Evolutionary conservation across 2,888 invertebrate species (phyloP).

Genomic region (Eupithecia insigniata): DNA sequence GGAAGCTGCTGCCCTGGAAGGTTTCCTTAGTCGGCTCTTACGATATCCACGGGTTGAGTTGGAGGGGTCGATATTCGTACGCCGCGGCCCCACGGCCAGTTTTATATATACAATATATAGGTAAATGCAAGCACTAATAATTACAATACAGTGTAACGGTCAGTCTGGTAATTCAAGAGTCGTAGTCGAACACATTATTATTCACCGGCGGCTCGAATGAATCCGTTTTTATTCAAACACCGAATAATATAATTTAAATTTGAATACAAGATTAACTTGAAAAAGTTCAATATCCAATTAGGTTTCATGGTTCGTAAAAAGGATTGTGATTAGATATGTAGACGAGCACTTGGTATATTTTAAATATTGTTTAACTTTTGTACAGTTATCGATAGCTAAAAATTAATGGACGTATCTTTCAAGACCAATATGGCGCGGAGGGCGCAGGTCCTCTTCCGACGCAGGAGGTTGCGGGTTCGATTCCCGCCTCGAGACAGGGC

Average conservation of each 20-base stretch:
- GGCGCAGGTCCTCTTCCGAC: no score
- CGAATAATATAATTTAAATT: conserved; percentile 83
- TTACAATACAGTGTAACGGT: conserved; percentile 62
- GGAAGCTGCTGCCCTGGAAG: no score
- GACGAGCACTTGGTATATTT: not conserved
- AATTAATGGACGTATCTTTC: no score
- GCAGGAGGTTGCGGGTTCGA: no score
- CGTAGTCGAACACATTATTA: conserved; percentile 71
- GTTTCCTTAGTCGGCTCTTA: no score
- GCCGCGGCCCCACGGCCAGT: no score
- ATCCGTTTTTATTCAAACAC: conserved; percentile 82
- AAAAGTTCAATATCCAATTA: conserved; percentile 75
- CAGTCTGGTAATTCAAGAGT: conserved; percentile 62
- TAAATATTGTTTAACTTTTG: not conserved
- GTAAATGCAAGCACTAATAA: not conserved
- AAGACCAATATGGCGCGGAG: no score
- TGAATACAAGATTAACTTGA: conserved; percentile 81
- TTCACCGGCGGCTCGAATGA: conserved; percentile 76
- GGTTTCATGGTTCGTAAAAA: conserved; percentile 54
- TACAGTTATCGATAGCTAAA: no score
- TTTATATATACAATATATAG: no score
- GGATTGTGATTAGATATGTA: conserved; percentile 27
- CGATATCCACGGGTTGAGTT: no score
- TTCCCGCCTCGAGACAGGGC: no score
- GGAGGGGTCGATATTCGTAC: no score